A percentile compares a stretch with the other conserved stretches of the same genome.
phyloP scores from a whole-genome alignment of 1,140 invertebrate species.

The Drosophila kurseongensis region DNA sequence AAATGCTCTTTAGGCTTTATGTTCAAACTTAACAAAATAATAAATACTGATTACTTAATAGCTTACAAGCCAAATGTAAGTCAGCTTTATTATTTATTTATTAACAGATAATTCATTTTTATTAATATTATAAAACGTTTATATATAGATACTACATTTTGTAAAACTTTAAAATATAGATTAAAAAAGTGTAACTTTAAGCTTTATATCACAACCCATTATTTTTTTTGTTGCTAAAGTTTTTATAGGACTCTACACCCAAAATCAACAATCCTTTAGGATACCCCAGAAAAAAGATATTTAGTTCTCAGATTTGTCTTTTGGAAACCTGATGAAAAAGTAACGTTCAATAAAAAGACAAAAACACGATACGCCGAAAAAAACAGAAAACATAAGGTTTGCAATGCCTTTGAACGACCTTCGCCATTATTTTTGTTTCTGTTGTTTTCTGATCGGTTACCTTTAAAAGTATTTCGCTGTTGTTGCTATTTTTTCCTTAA shows the following conservation, averaged over 20 bases:
- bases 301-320: too few relatives aligned
- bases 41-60: too few relatives aligned
- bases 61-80: too few relatives aligned
- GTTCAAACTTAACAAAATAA: too few relatives aligned
- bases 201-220: too few relatives aligned
- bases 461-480: constrained; percentile 78
- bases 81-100: too few relatives aligned
- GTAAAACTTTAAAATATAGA: too few relatives aligned
- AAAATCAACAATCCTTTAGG: background rate
- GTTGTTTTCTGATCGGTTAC: constrained; percentile 48
- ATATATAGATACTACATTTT: too few relatives aligned
- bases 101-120: too few relatives aligned
- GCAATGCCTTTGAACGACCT: constrained; percentile 74
- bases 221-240: too few relatives aligned
- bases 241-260: background rate
- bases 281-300: background rate
- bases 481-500: constrained; percentile 48
- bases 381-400: constrained; percentile 60
- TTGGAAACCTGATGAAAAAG: constrained; percentile 20
- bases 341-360: constrained; percentile 28
- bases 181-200: too few relatives aligned
- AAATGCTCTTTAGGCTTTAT: background rate
- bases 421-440: constrained; percentile 62
- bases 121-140: too few relatives aligned
- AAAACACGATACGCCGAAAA: constrained; percentile 6